Evolutionary conservation across 2,888 invertebrate species (phyloP).

Genomic region (Apodemia duryi): DNA sequence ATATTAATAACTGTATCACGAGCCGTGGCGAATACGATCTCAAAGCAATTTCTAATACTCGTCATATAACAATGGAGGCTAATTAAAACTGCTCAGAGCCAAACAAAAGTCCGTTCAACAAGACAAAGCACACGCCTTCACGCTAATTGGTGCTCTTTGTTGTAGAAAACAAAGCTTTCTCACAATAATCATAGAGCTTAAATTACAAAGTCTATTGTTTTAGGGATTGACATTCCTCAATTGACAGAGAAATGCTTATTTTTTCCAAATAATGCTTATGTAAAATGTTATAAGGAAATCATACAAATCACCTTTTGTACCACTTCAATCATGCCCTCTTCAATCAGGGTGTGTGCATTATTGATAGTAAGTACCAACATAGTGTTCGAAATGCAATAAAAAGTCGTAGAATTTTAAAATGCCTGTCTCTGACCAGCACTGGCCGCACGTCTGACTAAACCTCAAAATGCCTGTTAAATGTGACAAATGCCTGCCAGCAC

Average conservation of each 20-base stretch:
- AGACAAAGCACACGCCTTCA: conserved; percentile 25
- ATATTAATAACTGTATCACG: not conserved
- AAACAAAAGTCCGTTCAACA: conserved; percentile 28
- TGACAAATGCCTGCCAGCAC: too few species aligned
- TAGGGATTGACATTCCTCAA: not conserved
- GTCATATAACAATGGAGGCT: conserved; percentile 20
- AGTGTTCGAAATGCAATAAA: too few species aligned
- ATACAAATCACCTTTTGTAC: too few species aligned
- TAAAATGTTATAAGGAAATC: too few species aligned
- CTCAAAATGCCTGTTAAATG: too few species aligned
- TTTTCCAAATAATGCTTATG: not conserved
- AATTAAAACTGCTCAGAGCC: conserved; percentile 21
- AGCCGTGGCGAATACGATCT: not conserved
- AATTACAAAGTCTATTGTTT: not conserved
- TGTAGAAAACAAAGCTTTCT: not conserved
- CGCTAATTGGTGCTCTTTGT: conserved; percentile 24
- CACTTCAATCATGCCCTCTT: too few species aligned
- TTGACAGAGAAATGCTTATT: not conserved
- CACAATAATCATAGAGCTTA: not conserved
- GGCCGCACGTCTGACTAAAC: too few species aligned
- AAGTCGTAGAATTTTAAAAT: too few species aligned
- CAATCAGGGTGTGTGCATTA: too few species aligned
- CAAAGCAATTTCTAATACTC: conserved; percentile 8
- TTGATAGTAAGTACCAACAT: too few species aligned
- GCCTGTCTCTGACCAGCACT: too few species aligned